These are phyloP conservation scores for Arctocebus calabarensis DNA, from an alignment of 2,797 vertebrate species.

Conservation along the genomic window DNA sequence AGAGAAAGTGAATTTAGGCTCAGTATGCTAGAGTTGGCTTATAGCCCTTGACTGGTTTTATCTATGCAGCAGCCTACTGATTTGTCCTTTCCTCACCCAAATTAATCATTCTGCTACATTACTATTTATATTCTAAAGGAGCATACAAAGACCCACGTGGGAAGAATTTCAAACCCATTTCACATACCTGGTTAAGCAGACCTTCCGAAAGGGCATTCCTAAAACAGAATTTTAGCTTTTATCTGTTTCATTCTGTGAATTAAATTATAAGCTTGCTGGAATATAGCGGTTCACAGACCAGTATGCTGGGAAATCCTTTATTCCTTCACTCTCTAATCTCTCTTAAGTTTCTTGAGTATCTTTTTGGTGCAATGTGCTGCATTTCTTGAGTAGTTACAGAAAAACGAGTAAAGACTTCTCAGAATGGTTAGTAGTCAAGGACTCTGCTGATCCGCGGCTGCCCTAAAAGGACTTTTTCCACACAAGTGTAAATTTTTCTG, in stretches of 20 bases:
- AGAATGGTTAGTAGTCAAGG: not conserved
- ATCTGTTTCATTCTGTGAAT: not conserved
- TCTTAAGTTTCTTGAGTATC: not conserved
- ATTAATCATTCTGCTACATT: not conserved
- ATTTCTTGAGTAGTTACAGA: slow-evolving; percentile 7
- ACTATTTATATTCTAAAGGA: not conserved
- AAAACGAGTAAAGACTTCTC: not conserved
- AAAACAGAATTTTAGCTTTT: not conserved
- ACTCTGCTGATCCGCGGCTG: not conserved
- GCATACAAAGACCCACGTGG: not conserved
- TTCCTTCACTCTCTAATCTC: not conserved
- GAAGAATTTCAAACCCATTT: not conserved
- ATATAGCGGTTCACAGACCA: not conserved
- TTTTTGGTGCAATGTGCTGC: not conserved
- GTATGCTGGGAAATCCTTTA: not conserved
- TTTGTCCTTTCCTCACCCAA: slow-evolving; percentile 18
- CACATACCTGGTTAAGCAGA: not conserved
- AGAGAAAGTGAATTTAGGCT: not conserved
- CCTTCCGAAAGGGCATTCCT: not conserved
- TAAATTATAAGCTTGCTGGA: not conserved
- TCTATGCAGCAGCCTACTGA: no score
- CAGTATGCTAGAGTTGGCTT: not conserved
- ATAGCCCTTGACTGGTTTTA: not conserved
- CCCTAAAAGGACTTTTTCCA: not conserved
- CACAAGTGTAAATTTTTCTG: not conserved